Conservation (phyloP, 2,888 invertebrate species). For the Onchidella celtica region DNA sequence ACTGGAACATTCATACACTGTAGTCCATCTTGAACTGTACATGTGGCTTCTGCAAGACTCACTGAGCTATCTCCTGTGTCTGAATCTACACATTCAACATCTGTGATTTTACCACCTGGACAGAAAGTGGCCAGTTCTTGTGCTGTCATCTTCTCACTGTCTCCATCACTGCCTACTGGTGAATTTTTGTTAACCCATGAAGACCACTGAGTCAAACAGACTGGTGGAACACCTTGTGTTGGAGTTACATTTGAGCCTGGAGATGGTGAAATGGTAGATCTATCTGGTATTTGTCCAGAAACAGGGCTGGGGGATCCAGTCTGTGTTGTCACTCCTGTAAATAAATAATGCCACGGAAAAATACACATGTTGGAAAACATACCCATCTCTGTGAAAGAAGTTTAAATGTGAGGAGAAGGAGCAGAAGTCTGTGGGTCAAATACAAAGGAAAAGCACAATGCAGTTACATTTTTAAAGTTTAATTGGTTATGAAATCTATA, state of each 20-base stretch:
- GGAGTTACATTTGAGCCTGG: constrained; percentile 49
- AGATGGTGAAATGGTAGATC: background rate
- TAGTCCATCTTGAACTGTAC: constrained; percentile 85
- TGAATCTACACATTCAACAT: constrained; percentile 70
- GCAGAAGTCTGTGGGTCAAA: too few relatives aligned
- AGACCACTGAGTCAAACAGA: constrained; percentile 48
- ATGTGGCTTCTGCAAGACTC: constrained; percentile 65
- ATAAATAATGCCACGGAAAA: too few relatives aligned
- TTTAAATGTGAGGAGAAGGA: too few relatives aligned
- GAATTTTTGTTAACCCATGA: constrained; percentile 57
- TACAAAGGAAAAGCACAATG: too few relatives aligned
- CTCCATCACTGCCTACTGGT: constrained; percentile 64
- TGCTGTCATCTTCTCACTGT: constrained; percentile 64
- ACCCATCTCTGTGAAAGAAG: too few relatives aligned
- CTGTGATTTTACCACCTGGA: constrained; percentile 64
- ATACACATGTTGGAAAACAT: too few relatives aligned
- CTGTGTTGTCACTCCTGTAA: too few relatives aligned
- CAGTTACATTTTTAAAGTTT: too few relatives aligned
- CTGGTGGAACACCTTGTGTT: constrained; percentile 65
- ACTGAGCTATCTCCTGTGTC: constrained; percentile 57
- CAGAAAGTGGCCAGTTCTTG: constrained; percentile 63
- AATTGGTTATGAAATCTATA: too few relatives aligned
- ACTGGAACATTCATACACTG: constrained; percentile 82
- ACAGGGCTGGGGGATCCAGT: too few relatives aligned
- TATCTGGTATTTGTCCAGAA: too few relatives aligned